Evolutionary conservation across 2,113 vertebrate genomes (phyloP), one percentile per base, ranked within the genome.

Genomic region (Calyptomena viridis): DNA sequence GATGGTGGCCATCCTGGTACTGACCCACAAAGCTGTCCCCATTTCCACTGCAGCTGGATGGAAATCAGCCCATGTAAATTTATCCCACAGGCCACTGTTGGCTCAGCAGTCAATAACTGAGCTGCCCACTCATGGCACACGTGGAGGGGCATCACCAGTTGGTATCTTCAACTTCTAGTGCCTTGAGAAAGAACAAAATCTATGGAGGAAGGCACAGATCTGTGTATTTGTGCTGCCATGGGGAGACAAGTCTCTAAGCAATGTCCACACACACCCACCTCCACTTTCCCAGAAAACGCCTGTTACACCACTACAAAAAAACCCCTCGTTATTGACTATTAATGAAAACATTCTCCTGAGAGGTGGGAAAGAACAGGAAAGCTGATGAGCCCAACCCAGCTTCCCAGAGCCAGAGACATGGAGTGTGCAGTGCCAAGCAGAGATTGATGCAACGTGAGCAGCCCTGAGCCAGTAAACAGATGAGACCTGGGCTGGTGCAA

Each of bases 331-430:
- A 90, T 30, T 90, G 89, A 39, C 37, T 42, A 50, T 39, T 78
- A 89, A 79, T 89, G 81, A 89, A 91, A 92, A 19, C 79, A 55
- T 90, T 91, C 67, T 95, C 91, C 85, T 2, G 1, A 74, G 93
- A 89, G 69, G 68, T 84, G 88, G 92, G 85, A 92, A 89, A 50
- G 64, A 90, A 81, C 56, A 84, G 94, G 62, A 87, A 86, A 72
- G 64, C 52, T 11, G 2, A 86, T 3, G 47, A 94, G 66, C 88
- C 92, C 94, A 96, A 33, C 93, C 93, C 92, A 89, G 40, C 31
- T 93, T 14, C 59, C 30, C 91, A 81, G 80, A 94, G 92, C 90
- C 89, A 96, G 83, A 35, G 83, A 77, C 1, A 4, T 11, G 47
- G 76, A 74, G 20, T 0, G 22, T 79, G 75, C 67, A 31, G 67